Evolutionary conservation across 2,797 vertebrate genomes (phyloP).

Genomic region (Acomys russatus): DNA sequence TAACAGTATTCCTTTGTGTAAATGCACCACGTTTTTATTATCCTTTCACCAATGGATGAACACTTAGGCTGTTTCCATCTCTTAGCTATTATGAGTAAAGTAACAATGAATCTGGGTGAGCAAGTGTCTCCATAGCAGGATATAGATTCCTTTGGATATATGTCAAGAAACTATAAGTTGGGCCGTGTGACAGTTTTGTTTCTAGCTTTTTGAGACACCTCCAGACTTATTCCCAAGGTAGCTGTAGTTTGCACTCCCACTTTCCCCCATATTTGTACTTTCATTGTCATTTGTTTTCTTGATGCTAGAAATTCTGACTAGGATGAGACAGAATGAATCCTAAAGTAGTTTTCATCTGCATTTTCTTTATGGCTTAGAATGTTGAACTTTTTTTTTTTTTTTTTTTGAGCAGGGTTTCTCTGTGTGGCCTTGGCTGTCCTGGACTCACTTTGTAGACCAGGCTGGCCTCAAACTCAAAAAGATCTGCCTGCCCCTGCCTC

Average conservation of each 20-base stretch:
- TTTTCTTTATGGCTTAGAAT: neutral
- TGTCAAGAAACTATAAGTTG: neutral
- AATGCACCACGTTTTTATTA: neutral
- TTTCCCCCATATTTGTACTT: no score
- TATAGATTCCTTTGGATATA: neutral
- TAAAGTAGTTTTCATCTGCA: neutral
- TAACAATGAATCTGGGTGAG: neutral
- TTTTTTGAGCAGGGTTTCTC: no score
- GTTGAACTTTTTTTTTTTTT: no score
- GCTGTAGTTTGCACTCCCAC: no score
- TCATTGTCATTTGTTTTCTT: neutral
- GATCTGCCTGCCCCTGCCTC: no score
- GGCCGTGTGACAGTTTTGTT: neutral
- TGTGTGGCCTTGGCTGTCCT: no score
- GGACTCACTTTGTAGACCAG: no score
- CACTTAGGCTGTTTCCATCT: neutral
- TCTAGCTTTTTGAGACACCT: neutral
- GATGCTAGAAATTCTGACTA: neutral
- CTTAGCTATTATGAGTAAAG: neutral
- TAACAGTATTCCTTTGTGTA: neutral
- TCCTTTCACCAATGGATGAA: neutral
- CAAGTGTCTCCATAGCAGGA: neutral
- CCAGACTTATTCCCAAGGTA: no score
- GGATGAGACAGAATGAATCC: neutral
- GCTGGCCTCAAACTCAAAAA: no score